Evolutionary conservation across 2,113 vertebrate genomes (phyloP), one percentile per base, ranked within the genome.

Genomic region (Indicator indicator): DNA sequence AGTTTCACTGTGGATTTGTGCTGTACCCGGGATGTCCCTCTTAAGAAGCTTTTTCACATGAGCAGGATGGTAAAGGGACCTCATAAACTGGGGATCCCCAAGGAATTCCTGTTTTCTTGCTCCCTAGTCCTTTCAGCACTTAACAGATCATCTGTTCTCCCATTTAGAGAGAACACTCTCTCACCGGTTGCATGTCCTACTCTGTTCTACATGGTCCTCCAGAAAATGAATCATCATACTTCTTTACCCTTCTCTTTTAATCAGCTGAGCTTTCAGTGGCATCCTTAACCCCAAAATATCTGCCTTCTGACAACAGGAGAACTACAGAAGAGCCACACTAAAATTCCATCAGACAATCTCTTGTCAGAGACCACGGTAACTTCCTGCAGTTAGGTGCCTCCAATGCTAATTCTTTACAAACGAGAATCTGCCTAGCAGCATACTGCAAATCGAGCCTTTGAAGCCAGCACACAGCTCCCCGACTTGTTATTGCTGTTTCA

Each of bases 401-500:
- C 50, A 33, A 14, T 0, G 0, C 16, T 87, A 93, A 91, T 83
- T 92, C 76, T 82, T 87, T 90, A 68, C 68, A 86, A 91, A 95
- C 62, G 67, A 83, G 88, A 91, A 71, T 24, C 55, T 96, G 93
- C 76, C 59, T 69, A 18, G 64, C 12, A 5, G 83, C 64, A 60
- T 48, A 17, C 87, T 88, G 67, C 65, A 88, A 83, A 81, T 32
- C 15, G 38, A 74, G 65, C 27, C 72, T 96, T 94, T 89, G 94
- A 96, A 93, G 88, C 82, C 4, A 28, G 71, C 60, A 44, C 6
- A 4, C 58, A 26, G 67, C 50, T 89, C 75, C 72, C 38, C 0
- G 0, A 27, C 28, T 52, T 26, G 26, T 91, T 94, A 94, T 69
- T 96, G 74, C 83, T 92, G 95, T 95, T 94, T 92, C 92, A 97